Conservation (phyloP, 2,113 vertebrate genomes). For the Irena cyanogastra region DNA sequence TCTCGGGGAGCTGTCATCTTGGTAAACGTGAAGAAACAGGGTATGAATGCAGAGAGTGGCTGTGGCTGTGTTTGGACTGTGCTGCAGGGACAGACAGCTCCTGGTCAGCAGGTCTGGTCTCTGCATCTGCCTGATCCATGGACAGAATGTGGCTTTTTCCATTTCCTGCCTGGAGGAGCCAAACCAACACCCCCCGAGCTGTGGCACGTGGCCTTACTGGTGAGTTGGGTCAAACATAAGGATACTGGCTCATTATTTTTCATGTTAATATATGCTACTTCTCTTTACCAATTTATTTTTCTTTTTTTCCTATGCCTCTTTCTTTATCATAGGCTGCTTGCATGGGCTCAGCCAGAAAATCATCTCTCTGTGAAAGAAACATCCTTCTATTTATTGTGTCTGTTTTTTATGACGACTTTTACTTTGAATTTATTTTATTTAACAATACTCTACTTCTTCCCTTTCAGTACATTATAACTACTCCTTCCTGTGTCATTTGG, state of each 20-base stretch:
- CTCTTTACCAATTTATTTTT: neutral
- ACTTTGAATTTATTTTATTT: constrained; percentile 10
- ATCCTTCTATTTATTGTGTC: neutral
- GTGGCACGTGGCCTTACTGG: neutral
- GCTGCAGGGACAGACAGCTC: neutral
- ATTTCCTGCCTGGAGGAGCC: neutral
- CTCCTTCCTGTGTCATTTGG: constrained; percentile 37
- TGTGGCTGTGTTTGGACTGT: neutral
- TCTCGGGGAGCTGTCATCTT: neutral
- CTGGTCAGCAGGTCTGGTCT: neutral
- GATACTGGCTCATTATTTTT: constrained; percentile 5
- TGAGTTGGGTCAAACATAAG: neutral
- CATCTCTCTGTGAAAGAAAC: neutral
- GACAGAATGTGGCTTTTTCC: neutral
- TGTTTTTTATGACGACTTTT: constrained; percentile 7
- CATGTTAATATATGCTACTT: neutral
- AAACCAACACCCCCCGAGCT: neutral
- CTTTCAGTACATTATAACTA: constrained; percentile 25
- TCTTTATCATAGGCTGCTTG: neutral
- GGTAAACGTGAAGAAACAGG: neutral
- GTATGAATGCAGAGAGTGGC: neutral
- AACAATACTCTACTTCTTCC: neutral
- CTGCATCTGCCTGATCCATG: neutral
- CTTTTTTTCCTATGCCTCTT: neutral
- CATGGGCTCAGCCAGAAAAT: neutral